Percentiles rank a stretch among this genome's conserved stretches.
phyloP scores from a whole-genome alignment of 2,888 invertebrate species.

The Dryocosmus kuriphilus region DNA sequence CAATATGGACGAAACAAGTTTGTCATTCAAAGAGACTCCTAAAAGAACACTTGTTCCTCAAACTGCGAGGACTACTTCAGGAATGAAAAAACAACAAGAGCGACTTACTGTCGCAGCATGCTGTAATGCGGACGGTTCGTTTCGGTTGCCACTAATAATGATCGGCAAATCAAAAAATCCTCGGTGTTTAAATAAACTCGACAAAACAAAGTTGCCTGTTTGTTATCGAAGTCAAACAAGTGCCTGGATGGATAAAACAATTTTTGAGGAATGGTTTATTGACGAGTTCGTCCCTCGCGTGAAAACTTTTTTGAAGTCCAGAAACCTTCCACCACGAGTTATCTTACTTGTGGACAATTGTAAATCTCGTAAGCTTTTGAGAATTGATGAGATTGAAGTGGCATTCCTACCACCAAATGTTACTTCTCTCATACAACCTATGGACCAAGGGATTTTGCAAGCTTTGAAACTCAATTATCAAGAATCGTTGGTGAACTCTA shows the following conservation, averaged over 20 bases:
- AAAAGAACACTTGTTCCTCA: too few relatives aligned
- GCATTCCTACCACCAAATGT: slow-evolving; percentile 64
- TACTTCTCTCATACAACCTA: too few relatives aligned
- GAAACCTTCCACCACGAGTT: slow-evolving; percentile 54
- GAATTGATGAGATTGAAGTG: slow-evolving; percentile 55
- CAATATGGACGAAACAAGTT: too few relatives aligned
- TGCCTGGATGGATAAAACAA: slow-evolving; percentile 54
- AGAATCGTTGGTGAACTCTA: too few relatives aligned
- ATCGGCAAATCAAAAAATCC: too few relatives aligned
- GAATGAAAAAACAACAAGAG: not conserved
- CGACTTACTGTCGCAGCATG: not conserved
- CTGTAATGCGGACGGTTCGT: not conserved
- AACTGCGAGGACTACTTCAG: too few relatives aligned
- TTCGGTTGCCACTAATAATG: not conserved
- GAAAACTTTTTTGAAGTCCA: slow-evolving; percentile 45
- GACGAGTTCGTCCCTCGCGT: slow-evolving; percentile 31
- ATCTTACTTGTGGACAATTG: slow-evolving; percentile 63
- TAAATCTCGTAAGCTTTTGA: slow-evolving; percentile 52
- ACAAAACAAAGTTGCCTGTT: slow-evolving; percentile 51
- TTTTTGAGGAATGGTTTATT: not conserved
- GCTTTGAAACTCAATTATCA: too few relatives aligned
- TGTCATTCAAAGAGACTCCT: not conserved
- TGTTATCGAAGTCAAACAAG: slow-evolving; percentile 56
- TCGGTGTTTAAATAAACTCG: not conserved
- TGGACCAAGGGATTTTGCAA: too few relatives aligned